Evolutionary conservation across 53 echinoderm and acorn worm species (phyloP), one percentile per base, ranked within the genome.

Genomic region (Patiria pectinifera): DNA sequence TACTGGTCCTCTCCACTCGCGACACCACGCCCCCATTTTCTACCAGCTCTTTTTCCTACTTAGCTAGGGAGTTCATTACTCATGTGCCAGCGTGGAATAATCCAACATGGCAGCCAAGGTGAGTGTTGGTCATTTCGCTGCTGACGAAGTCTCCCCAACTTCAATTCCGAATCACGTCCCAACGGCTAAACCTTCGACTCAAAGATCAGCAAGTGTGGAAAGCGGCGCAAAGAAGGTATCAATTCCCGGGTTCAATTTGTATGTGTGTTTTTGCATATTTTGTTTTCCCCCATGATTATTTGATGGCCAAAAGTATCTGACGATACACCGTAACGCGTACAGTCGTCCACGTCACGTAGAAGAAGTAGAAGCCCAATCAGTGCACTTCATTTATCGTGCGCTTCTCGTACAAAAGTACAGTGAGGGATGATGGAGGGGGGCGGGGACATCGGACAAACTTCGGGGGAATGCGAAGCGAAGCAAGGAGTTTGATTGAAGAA

Each of bases 31-130:
- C 89, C 89, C 89, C 78, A 11, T 21, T 87, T 72, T 66, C 16
- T 22, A 4, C 1, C 82, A 58, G 14, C 10, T n/a, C 16, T 48
- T 77, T 85, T 94, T 91, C 79, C 59, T 14, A 85, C 79, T 44
- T 43, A 91, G 59, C 86, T 93, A 86, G 62, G 90, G 76, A 26
- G 91, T 89, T 48, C n/a, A 35, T 59, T 82, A 14, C 83, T 87
- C 70, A 91, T 93, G 49, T 96, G 96, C 96, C 96, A 96, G 96
- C 95, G 96, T 95, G 96, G 96, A 96, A 47, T 78, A 91, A 83
- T 91, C 71, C 92, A 93, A 84, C 85, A 96, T 96, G 95, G 96
- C 96, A 93, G 93, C 96, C 62, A 91, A 87, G 79, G 91, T 93
- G 76, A 95, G 87, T 91, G 86, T 96, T 5, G 96, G 95, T 53